These are phyloP conservation scores for Tuberolachnus salignus DNA, from an alignment of 2,888 invertebrate species.

Conservation along the genomic window DNA sequence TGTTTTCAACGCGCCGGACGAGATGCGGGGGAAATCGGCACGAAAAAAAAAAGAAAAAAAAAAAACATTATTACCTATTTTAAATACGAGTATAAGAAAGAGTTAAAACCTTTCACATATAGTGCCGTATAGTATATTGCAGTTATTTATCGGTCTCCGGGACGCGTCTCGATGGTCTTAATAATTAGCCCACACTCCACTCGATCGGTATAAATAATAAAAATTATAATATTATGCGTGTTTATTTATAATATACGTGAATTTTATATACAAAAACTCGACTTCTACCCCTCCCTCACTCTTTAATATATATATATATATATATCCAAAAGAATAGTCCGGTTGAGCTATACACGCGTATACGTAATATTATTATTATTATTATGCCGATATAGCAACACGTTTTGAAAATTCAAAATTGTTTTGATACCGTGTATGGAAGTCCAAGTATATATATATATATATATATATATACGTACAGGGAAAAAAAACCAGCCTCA, in stretches of 20 bases:
- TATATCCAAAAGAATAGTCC: constrained; percentile 32
- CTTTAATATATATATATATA: too few relatives aligned
- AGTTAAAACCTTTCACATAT: constrained; percentile 11
- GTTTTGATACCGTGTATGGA: constrained; percentile 1
- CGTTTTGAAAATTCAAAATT: constrained; percentile 35
- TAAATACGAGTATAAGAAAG: too few relatives aligned
- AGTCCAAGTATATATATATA: not conserved
- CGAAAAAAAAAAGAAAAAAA: too few relatives aligned
- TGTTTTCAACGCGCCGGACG: not conserved
- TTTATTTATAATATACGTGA: not conserved
- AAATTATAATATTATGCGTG: constrained; percentile 2
- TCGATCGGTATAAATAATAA: not conserved
- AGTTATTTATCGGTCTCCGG: constrained; percentile 41
- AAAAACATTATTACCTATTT: not conserved
- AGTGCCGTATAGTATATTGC: not conserved
- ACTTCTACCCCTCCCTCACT: not conserved
- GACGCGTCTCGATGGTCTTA: constrained; percentile 1
- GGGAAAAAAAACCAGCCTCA: constrained; percentile 23
- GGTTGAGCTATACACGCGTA: not conserved
- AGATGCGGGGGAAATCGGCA: not conserved
- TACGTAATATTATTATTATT: too few relatives aligned
- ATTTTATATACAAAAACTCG: not conserved
- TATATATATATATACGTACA: not conserved
- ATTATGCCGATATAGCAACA: constrained; percentile 6
- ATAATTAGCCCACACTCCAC: constrained; percentile 12